A percentile compares a stretch with the other conserved stretches of the same genome.
phyloP scores from a whole-genome alignment of 2,888 invertebrate genomes.

The Diaprepes abbreviatus region DNA sequence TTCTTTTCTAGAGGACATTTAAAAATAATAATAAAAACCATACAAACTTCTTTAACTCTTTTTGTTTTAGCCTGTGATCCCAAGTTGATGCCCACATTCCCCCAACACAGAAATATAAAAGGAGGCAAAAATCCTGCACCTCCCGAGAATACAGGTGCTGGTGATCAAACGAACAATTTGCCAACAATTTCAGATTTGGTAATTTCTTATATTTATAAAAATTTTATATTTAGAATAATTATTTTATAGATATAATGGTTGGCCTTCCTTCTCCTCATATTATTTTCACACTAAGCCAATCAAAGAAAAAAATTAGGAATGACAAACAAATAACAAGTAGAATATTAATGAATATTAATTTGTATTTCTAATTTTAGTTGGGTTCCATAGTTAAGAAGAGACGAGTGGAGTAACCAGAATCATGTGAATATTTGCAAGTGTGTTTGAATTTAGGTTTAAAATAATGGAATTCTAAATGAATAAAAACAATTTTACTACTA shows the following conservation, averaged over 20 bases:
- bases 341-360: no score
- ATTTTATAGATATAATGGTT: no score
- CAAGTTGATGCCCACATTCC: slow-evolving; percentile 97
- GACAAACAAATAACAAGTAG: no score
- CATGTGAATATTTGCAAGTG: neutral
- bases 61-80: slow-evolving; percentile 88
- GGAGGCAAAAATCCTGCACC: slow-evolving; percentile 65
- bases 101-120: slow-evolving; percentile 92
- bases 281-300: no score
- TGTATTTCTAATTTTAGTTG: slow-evolving; percentile 70
- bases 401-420: slow-evolving; percentile 74
- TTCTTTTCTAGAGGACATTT: no score
- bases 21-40: no score
- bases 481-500: neutral
- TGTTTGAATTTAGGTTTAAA: neutral
- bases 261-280: no score
- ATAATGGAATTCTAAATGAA: neutral
- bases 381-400: slow-evolving; percentile 87
- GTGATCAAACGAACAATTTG: slow-evolving; percentile 81
- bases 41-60: no score
- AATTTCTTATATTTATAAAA: no score
- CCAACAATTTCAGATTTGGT: slow-evolving; percentile 86
- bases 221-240: no score
- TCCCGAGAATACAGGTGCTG: slow-evolving; percentile 73
- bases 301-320: no score